Base-by-base conservation (phyloP, 2,797 vertebrate species). In the Myotis vivesi region DNA sequence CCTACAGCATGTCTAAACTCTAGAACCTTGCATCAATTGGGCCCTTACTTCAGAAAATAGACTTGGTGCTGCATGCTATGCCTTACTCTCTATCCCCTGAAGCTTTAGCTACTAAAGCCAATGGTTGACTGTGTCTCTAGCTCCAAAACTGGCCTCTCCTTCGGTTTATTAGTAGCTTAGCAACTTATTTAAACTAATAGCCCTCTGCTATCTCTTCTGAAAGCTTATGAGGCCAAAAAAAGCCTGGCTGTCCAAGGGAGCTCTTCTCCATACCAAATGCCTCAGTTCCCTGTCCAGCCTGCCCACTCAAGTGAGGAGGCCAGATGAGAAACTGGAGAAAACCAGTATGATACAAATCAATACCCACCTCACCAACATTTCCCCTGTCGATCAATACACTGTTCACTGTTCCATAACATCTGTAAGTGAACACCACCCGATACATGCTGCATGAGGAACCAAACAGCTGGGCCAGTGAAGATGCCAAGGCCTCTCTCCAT, bases 281-380 rank as follows among this genome's bases (percentile, higher is more conserved):
- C 36, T 77, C 51, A 19, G 68, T 85, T 59, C 44, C 17, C 49
- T 83, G 7, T 62, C 23, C 23, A 82, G 41, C 6, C 22, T 72
- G 53, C 36, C 84, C 38, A 72, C 30, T 71, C 41, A 28, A 95
- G 22, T 68, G 51, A 94, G 66, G 46, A 79, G 33, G 57, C 83
- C 79, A 72, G 81, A 72, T 7, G 12, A 76, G 41, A 95, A 92
- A 53, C 19, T 55, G 38, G 28, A 84, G 44, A 92, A 79, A 94
- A 91, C 22, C 10, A 57, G 23, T n/a, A 80, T 57, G 75, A 33
- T 62, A 73, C n/a, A 82, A 81, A 68, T 28, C 44, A 62, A 62
- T 28, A 71, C 0, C 10, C 15, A 81, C 53, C 4, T 82, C 59
- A n/a, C 30, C 59, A 66, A 76, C 36, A 51, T 83, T 86, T 93